Conservation (phyloP, 2,888 invertebrate species). For the Metacarcinus magister region DNA sequence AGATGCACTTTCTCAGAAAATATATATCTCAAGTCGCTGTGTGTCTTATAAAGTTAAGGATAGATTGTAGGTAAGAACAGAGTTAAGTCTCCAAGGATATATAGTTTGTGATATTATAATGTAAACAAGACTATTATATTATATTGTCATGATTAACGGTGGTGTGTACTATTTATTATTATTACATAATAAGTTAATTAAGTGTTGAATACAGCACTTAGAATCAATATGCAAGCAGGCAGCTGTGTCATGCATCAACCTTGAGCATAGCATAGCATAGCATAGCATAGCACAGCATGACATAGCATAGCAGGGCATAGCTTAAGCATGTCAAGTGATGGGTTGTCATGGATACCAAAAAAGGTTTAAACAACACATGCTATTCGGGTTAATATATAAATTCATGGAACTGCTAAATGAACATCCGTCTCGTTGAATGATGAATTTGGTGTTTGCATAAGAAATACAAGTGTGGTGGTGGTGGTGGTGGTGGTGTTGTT, state of each 20-base stretch:
- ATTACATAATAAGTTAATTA: neutral
- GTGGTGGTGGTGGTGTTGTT: no score
- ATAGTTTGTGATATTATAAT: constrained; percentile 29
- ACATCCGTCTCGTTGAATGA: no score
- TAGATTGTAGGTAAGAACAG: neutral
- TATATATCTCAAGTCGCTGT: neutral
- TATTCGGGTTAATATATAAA: neutral
- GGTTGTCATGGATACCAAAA: neutral
- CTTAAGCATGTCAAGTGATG: neutral
- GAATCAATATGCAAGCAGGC: neutral
- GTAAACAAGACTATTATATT: neutral
- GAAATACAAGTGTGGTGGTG: no score
- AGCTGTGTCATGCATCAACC: neutral
- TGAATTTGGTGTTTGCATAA: no score
- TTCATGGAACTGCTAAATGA: neutral
- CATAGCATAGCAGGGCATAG: neutral
- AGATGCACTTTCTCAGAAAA: neutral
- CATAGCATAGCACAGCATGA: neutral
- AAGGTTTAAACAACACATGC: neutral
- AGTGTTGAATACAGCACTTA: neutral
- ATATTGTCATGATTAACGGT: neutral
- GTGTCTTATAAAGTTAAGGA: constrained; percentile 1
- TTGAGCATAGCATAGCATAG: neutral
- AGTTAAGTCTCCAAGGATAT: neutral
- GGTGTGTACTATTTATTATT: neutral